Evolutionary conservation across 2,888 invertebrate genomes (phyloP), one percentile per base, ranked within the genome.

Genomic region (Sacculina carcini): DNA sequence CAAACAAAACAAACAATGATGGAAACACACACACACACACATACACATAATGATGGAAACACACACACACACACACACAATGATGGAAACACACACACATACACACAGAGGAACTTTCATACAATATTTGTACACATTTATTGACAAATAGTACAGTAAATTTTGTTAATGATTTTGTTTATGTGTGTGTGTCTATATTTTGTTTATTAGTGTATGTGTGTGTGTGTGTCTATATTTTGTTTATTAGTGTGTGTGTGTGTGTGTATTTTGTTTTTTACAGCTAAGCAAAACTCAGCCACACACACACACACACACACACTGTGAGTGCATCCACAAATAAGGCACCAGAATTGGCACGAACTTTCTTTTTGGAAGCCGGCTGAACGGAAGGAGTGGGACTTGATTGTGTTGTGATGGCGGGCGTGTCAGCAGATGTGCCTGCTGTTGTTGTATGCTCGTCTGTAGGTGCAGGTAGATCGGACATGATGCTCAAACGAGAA

Each of bases 271-370:
- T n/a, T n/a, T n/a, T n/a, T n/a, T n/a, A n/a, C n/a, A n/a, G n/a
- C n/a, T n/a, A n/a, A n/a, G n/a, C n/a, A 24, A 24, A 31, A 44
- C 44, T 24, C 44, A 44, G 24, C 23, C 44, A 44, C 44, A 44
- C 44, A 44, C 44, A 44, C 44, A 44, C 44, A 44, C 19, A 44
- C n/a, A 31, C 12, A 49, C 4, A 32, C 49, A 49, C 10, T 38
- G 32, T 28, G 39, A 47, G 40, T 51, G 51, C 50, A 49, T 40
- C 5, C 4, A 49, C 29, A 12, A 16, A 12, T 28, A 26, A 50
- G 51, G 50, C 47, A 54, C 53, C 53, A 49, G 53, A 54, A 28
- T 51, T 50, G 32, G 51, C 51, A 34, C 51, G 51, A 44, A 54
- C 29, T 24, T 52, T 54, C 36, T 54, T 52, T 52, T 52, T 54